Evolutionary conservation across 2,113 vertebrate genomes (phyloP).

Genomic region (Leucopsar rothschildi): DNA sequence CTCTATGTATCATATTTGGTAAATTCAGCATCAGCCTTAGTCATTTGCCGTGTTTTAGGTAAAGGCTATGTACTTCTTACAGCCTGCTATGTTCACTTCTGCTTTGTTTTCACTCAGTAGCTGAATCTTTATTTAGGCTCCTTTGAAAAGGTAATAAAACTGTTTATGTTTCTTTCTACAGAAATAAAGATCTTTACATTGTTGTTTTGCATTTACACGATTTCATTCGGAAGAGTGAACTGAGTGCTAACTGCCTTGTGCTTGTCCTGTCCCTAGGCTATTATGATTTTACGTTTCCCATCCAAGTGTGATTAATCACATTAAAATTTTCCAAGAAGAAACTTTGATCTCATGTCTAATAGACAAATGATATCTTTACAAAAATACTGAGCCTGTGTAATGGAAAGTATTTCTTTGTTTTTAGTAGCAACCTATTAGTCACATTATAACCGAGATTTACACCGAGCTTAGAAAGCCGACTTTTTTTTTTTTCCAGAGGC

Average conservation of each 20-base stretch:
- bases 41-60: background rate
- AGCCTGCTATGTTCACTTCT: background rate
- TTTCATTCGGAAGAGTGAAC: background rate
- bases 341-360: slow-evolving; percentile 4
- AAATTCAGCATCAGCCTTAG: background rate
- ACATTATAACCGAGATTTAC: background rate
- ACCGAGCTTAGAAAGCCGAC: background rate
- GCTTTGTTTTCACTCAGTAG: background rate
- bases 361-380: background rate
- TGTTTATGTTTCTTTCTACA: background rate
- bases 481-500: background rate
- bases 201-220: background rate
- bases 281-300: background rate
- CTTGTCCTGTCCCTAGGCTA: background rate
- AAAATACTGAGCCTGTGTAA: background rate
- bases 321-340: slow-evolving; percentile 27
- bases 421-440: background rate
- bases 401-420: background rate
- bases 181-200: background rate
- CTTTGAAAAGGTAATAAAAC: background rate
- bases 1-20: background rate
- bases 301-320: slow-evolving; percentile 20
- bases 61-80: background rate
- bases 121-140: background rate
- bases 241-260: background rate